phyloP scores from a whole-genome alignment of 2,888 invertebrate species.

The Trachelus iudaicus region DNA sequence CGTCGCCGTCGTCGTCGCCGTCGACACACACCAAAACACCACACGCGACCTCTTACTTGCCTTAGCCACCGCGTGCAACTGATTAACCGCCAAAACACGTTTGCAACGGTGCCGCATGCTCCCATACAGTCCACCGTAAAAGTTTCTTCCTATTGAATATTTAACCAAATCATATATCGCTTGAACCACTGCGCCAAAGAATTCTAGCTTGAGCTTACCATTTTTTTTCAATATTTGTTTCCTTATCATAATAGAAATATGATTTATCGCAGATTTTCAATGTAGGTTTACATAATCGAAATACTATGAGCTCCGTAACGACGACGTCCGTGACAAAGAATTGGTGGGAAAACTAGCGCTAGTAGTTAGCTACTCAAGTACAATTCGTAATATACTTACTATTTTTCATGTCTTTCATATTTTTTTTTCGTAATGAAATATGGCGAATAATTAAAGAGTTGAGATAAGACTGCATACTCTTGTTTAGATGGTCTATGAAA shows the following conservation, averaged over 20 bases:
- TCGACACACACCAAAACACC: constrained; percentile 10
- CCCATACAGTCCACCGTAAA: background rate
- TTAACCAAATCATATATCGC: background rate
- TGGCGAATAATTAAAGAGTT: background rate
- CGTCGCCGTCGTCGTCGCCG: constrained; percentile 24
- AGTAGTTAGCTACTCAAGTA: background rate
- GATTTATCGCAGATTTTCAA: background rate
- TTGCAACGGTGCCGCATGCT: constrained; percentile 21
- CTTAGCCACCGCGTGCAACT: constrained; percentile 58
- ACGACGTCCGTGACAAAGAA: background rate
- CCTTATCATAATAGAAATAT: background rate
- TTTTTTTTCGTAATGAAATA: background rate
- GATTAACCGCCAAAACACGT: constrained; percentile 63
- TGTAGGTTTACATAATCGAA: background rate
- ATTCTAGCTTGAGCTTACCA: background rate
- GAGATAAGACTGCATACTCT: background rate
- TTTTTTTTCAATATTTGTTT: background rate
- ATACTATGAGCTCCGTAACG: background rate
- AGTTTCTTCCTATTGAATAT: background rate
- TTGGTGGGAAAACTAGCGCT: background rate
- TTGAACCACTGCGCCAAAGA: background rate
- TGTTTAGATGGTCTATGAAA: background rate
- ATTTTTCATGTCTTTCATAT: background rate
- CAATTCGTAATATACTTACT: background rate
- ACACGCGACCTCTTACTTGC: constrained; percentile 16